These are phyloP conservation scores for Junco hyemalis DNA, from an alignment of 2,113 vertebrate species.

Conservation along the genomic window DNA sequence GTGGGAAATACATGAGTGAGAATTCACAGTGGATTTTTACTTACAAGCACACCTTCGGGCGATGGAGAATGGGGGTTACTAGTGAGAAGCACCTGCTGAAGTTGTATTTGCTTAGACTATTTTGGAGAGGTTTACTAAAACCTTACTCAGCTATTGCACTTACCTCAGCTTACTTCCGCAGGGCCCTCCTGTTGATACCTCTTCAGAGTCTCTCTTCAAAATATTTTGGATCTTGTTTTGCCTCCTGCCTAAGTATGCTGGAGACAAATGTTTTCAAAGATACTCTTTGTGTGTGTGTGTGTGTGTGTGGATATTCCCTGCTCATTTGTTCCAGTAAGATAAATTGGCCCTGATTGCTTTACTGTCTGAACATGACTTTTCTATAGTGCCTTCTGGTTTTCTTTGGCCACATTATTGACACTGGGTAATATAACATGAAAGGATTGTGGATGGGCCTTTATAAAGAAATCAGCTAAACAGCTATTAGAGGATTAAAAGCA, in stretches of 20 bases:
- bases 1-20: neutral
- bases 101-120: neutral
- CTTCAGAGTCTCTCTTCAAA: neutral
- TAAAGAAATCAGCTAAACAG: conserved; percentile 67
- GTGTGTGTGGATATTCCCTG: neutral
- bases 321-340: conserved; percentile 4
- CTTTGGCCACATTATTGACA: conserved; percentile 46
- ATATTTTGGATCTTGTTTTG: neutral
- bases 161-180: neutral
- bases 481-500: conserved; percentile 58
- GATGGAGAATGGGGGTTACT: neutral
- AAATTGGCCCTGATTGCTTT: conserved; percentile 46
- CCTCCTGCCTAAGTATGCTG: neutral
- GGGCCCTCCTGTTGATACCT: neutral
- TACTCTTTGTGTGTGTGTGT: neutral
- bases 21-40: neutral
- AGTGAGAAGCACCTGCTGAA: neutral
- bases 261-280: neutral
- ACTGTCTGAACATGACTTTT: neutral
- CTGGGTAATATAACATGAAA: conserved; percentile 60
- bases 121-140: neutral
- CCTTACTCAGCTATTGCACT: neutral
- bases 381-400: conserved; percentile 19
- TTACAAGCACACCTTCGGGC: neutral
- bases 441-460: conserved; percentile 65